Evolutionary conservation across 2,113 vertebrate genomes (phyloP).

Genomic region (Shinisaurus crocodilurus): DNA sequence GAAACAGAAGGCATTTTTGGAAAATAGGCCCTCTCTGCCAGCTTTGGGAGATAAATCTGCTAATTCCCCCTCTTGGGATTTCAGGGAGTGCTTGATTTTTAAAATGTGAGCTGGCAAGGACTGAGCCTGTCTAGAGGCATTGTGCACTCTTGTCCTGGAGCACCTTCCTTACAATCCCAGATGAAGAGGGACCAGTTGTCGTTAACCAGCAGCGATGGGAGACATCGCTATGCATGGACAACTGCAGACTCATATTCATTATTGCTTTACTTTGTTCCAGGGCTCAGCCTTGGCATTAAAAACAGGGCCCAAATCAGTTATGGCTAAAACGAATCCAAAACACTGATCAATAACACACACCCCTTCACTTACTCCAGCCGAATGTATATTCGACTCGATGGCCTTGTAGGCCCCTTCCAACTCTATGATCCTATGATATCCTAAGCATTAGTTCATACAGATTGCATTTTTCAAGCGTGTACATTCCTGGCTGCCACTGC

Average conservation of each 20-base stretch:
- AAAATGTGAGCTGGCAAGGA: not conserved
- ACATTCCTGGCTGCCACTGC: not conserved
- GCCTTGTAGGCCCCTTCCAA: too few relatives aligned
- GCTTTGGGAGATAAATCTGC: not conserved
- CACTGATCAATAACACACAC: not conserved
- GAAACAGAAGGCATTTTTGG: not conserved
- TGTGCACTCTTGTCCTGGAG: not conserved
- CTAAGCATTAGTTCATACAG: not conserved
- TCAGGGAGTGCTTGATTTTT: not conserved
- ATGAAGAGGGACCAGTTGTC: not conserved
- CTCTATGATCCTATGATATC: too few relatives aligned
- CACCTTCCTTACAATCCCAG: not conserved
- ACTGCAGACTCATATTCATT: not conserved
- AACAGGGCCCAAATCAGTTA: not conserved
- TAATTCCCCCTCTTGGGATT: not conserved
- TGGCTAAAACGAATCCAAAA: not conserved
- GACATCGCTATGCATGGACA: not conserved
- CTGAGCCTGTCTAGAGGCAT: not conserved
- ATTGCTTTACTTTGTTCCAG: not conserved
- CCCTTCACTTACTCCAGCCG: not conserved
- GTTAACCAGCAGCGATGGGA: not conserved
- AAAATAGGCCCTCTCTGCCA: not conserved
- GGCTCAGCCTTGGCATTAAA: not conserved
- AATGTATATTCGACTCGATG: not conserved
- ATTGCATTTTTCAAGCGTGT: not conserved